These are phyloP conservation scores for Canis aureus DNA, from an alignment of 2,113 vertebrate species.

Conservation along the genomic window DNA sequence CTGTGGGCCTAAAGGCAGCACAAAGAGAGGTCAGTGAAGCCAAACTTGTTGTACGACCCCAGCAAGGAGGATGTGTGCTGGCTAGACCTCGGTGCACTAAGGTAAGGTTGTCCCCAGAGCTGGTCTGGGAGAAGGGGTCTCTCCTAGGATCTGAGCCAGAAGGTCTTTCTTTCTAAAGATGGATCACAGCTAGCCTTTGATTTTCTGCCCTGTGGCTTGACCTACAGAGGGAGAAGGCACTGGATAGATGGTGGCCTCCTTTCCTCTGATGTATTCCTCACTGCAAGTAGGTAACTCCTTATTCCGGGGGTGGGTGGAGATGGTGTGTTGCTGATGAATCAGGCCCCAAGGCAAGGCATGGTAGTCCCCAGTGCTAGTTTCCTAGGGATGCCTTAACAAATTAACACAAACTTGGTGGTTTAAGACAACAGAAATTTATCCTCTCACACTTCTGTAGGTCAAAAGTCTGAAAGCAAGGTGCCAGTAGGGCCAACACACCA, in stretches of 20 bases:
- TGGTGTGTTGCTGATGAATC: too few relatives aligned
- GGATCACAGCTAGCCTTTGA: too few relatives aligned
- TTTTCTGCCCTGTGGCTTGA: not conserved
- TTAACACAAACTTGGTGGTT: not conserved
- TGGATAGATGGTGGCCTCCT: rapidly evolving
- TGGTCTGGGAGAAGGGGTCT: not conserved
- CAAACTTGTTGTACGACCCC: not conserved
- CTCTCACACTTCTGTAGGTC: not conserved
- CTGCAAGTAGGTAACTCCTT: too few relatives aligned
- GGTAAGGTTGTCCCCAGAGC: not conserved
- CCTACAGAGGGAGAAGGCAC: not conserved
- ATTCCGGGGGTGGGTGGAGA: not conserved
- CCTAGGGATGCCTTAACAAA: not conserved
- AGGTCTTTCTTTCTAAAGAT: not conserved
- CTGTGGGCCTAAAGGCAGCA: rapidly evolving
- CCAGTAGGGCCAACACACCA: rapidly evolving
- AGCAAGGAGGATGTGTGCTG: not conserved
- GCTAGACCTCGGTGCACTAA: not conserved
- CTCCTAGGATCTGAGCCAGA: not conserved
- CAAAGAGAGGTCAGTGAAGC: not conserved
- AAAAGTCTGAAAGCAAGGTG: too few relatives aligned
- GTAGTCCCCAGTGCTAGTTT: not conserved
- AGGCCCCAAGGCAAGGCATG: not conserved
- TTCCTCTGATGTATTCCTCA: not conserved
- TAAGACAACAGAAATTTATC: not conserved